These are phyloP conservation scores for Halocaridina rubra DNA, from an alignment of 2,888 invertebrate species.

Conservation along the genomic window DNA sequence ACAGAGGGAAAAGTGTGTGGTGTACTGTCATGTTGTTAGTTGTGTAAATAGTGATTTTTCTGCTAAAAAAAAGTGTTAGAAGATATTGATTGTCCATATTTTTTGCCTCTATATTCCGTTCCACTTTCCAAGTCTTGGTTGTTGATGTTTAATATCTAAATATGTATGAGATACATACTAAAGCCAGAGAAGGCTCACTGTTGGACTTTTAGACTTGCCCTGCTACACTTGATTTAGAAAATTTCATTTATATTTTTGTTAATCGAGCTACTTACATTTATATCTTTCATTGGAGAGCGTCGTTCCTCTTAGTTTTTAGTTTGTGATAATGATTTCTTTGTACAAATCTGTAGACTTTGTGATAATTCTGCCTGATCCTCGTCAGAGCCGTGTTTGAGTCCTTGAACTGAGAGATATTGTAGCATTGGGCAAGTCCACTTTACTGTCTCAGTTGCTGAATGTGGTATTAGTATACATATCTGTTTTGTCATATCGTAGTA, in stretches of 20 bases:
- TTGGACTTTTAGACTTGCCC: constrained; percentile 37
- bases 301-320: background rate
- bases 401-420: background rate
- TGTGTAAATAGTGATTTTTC: constrained; percentile 48
- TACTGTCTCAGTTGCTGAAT: constrained; percentile 51
- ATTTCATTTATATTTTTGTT: background rate
- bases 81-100: constrained; percentile 56
- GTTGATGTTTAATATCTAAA: constrained; percentile 46
- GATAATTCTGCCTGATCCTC: background rate
- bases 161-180: constrained; percentile 41
- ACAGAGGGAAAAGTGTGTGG: background rate
- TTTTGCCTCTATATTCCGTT: constrained; percentile 58
- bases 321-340: background rate
- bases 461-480: constrained; percentile 56
- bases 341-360: background rate
- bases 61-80: constrained; percentile 48
- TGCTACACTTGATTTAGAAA: constrained; percentile 9
- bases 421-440: constrained; percentile 18
- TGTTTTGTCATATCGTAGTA: constrained; percentile 58
- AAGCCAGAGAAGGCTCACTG: constrained; percentile 35
- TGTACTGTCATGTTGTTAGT: constrained; percentile 13
- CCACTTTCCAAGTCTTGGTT: constrained; percentile 53
- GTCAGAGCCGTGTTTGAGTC: background rate
- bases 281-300: too few relatives aligned
- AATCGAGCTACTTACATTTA: background rate